A percentile compares a stretch with the other conserved stretches of the same genome.
phyloP scores from a whole-genome alignment of 2,888 invertebrate genomes.

The Aphelenchoides bicaudatus region DNA sequence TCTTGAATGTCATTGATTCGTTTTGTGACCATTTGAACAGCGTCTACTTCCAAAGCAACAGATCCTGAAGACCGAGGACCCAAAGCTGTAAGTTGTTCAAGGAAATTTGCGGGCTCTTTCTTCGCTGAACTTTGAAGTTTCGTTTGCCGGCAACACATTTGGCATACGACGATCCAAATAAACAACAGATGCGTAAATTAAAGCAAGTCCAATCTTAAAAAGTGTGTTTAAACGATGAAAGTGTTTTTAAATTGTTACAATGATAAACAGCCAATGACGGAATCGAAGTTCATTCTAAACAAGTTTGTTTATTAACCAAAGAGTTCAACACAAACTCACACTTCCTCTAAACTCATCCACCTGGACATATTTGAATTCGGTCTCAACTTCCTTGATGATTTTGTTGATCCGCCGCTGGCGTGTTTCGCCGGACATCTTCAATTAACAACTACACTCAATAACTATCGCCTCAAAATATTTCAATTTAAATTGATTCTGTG shows the following conservation, averaged over 20 bases:
- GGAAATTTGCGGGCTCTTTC: conserved; percentile 42
- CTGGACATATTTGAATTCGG: neutral
- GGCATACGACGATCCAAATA: conserved; percentile 44
- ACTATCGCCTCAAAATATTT: too few species aligned
- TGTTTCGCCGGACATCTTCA: too few species aligned
- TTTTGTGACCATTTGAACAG: conserved; percentile 33
- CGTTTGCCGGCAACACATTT: conserved; percentile 28
- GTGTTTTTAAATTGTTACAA: too few species aligned
- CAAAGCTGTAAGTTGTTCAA: conserved; percentile 44
- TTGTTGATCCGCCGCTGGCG: neutral
- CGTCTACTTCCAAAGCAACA: conserved; percentile 46
- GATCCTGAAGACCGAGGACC: conserved; percentile 58
- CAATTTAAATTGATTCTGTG: too few species aligned
- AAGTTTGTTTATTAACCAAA: neutral
- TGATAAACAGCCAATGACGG: conserved; percentile 53
- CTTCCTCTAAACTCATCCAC: neutral
- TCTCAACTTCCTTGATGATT: neutral
- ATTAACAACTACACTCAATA: too few species aligned
- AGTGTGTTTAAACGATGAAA: too few species aligned
- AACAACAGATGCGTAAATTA: conserved; percentile 51
- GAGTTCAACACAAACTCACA: neutral
- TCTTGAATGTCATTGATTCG: conserved; percentile 26
- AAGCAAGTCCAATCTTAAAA: conserved; percentile 42
- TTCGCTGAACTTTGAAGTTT: conserved; percentile 38
- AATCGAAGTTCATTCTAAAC: conserved; percentile 46